Conservation (phyloP, 92 coral and sea anemone genomes). For the Plumapathes pennacea region DNA sequence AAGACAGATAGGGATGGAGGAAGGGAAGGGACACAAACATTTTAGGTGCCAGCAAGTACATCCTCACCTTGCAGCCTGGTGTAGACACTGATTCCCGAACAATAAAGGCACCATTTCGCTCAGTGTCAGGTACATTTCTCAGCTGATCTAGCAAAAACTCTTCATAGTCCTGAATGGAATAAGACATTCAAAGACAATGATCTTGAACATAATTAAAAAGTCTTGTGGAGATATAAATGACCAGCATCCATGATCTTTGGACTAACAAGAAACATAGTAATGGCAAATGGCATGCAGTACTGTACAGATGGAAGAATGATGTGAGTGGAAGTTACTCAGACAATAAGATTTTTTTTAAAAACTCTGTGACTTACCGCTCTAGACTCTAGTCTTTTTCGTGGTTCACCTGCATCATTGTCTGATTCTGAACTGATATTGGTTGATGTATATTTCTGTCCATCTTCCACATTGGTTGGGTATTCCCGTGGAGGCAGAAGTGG, state of each 20-base stretch:
- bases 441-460: no score
- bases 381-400: constrained; percentile 31
- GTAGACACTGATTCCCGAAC: constrained; percentile 67
- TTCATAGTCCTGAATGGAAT: constrained; percentile 56
- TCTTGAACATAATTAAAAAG: neutral
- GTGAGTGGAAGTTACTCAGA: neutral
- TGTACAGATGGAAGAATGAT: no score
- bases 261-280: no score
- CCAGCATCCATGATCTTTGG: no score
- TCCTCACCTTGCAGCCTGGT: constrained; percentile 62
- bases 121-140: constrained; percentile 48
- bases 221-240: no score
- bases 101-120: constrained; percentile 68
- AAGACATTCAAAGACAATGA: neutral
- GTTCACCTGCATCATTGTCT: neutral
- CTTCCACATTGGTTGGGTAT: neutral
- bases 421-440: no score
- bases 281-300: no score
- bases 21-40: no score
- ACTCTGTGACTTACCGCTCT: constrained; percentile 45
- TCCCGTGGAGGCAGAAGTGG: constrained; percentile 2
- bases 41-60: neutral
- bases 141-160: constrained; percentile 54
- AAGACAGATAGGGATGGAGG: no score
- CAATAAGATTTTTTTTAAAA: neutral